phyloP scores from a whole-genome alignment of 2,888 invertebrate species.

The Tipula lateralis region DNA sequence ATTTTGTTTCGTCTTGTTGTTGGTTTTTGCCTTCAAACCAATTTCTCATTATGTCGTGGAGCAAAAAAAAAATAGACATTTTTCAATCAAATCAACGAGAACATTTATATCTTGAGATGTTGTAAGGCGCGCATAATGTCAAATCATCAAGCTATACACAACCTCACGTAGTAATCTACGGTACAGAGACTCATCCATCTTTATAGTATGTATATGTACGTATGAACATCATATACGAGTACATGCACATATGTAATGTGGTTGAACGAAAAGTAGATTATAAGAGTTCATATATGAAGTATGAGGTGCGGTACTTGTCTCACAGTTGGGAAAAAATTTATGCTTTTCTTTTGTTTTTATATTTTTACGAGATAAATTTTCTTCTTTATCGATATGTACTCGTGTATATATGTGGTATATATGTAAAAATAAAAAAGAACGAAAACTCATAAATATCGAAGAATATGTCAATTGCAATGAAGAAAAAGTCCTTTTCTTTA shows the following conservation, averaged over 20 bases:
- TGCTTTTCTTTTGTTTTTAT: neutral
- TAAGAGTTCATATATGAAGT: neutral
- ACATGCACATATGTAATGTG: neutral
- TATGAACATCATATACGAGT: too few relatives aligned
- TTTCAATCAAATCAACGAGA: neutral
- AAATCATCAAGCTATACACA: neutral
- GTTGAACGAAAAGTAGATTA: conserved; percentile 9
- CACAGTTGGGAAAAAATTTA: neutral
- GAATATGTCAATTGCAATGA: conserved; percentile 24
- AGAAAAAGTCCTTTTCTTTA: neutral
- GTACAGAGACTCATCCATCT: neutral
- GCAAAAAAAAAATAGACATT: neutral
- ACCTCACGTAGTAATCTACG: neutral
- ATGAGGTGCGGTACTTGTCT: neutral
- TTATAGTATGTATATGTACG: too few relatives aligned
- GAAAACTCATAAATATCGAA: conserved; percentile 1
- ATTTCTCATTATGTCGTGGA: neutral
- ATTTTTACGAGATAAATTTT: neutral
- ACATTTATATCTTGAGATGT: neutral
- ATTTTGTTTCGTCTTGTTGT: neutral
- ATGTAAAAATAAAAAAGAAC: neutral
- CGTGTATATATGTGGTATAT: neutral
- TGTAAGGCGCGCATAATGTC: neutral
- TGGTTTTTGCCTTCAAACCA: neutral
- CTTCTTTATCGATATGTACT: neutral